A percentile compares a stretch with the other conserved stretches of the same genome.
Evolutionary conservation across 2,797 vertebrate genomes (phyloP).

Genomic region (Smutsia gigantea): DNA sequence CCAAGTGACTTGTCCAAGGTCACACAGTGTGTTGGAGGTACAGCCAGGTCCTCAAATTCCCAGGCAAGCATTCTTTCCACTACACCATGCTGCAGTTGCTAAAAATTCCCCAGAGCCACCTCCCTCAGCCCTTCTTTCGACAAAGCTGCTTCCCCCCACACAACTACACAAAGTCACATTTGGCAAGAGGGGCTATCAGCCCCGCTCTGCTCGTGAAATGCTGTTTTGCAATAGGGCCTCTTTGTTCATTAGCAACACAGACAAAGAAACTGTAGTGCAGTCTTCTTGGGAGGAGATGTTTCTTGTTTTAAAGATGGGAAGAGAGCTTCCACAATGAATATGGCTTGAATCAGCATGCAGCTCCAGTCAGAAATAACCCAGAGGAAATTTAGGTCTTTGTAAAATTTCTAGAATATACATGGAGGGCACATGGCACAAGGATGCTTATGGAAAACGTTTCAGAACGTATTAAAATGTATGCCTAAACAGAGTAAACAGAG

Average conservation of each 20-base stretch:
- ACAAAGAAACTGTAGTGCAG: conserved; percentile 65
- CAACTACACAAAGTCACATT: conserved; percentile 69
- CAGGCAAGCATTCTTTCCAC: conserved; percentile 52
- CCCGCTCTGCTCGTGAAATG: conserved; percentile 73
- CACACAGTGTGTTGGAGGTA: conserved; percentile 2
- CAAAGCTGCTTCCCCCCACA: conserved; percentile 59
- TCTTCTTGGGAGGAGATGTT: conserved; percentile 68
- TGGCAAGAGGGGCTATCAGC: conserved; percentile 74
- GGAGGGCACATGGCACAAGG: conserved; percentile 3
- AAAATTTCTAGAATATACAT: conserved; percentile 55
- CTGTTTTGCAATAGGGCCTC: conserved; percentile 64
- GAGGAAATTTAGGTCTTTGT: conserved; percentile 39
- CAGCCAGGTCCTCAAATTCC: conserved; percentile 58
- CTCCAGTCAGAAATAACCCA: conserved; percentile 9
- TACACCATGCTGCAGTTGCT: conserved; percentile 48
- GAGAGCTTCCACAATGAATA: conserved; percentile 66
- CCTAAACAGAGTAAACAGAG: conserved; percentile 45
- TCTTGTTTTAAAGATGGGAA: conserved; percentile 65
- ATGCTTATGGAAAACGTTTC: conserved; percentile 35
- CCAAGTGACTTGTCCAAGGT: conserved; percentile 54
- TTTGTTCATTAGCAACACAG: conserved; percentile 72
- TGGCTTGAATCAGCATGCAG: conserved; percentile 54
- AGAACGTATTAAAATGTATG: conserved; percentile 28
- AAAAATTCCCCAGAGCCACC: conserved; percentile 65
- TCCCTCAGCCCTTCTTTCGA: conserved; percentile 58